phyloP scores from a whole-genome alignment of 2,888 invertebrate genomes.

The Melieria picta region DNA sequence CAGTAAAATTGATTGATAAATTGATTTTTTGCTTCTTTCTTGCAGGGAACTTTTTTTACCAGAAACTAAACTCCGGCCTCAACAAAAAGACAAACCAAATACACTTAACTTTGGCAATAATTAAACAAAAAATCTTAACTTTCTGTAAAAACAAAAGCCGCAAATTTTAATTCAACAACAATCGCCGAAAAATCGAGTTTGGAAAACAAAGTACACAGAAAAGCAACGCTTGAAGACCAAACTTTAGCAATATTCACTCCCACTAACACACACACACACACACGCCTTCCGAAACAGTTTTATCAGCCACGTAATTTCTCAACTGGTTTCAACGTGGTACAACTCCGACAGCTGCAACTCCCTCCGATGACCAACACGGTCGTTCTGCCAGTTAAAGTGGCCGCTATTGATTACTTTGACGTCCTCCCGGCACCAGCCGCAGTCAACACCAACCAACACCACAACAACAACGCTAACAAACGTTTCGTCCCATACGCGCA shows the following conservation, averaged over 20 bases:
- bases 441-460: slow-evolving; percentile 41
- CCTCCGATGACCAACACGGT: slow-evolving; percentile 64
- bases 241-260: too few relatives aligned
- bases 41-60: slow-evolving; percentile 44
- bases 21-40: slow-evolving; percentile 26
- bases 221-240: too few relatives aligned
- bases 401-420: slow-evolving; percentile 34
- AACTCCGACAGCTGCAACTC: slow-evolving; percentile 16
- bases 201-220: too few relatives aligned
- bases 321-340: neutral
- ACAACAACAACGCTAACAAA: slow-evolving; percentile 41
- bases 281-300: slow-evolving; percentile 18
- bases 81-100: slow-evolving; percentile 11
- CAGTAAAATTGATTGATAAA: neutral
- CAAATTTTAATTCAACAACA: slow-evolving; percentile 17
- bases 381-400: slow-evolving; percentile 61
- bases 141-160: slow-evolving; percentile 12
- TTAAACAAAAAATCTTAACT: slow-evolving; percentile 1
- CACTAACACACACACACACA: neutral
- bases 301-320: neutral
- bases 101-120: too few relatives aligned
- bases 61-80: slow-evolving; percentile 36
- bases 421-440: neutral
- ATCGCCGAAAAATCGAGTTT: neutral
- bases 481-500: slow-evolving; percentile 59